Evolutionary conservation across 2,113 vertebrate genomes (phyloP).

Genomic region (Dasyurus viverrinus): DNA sequence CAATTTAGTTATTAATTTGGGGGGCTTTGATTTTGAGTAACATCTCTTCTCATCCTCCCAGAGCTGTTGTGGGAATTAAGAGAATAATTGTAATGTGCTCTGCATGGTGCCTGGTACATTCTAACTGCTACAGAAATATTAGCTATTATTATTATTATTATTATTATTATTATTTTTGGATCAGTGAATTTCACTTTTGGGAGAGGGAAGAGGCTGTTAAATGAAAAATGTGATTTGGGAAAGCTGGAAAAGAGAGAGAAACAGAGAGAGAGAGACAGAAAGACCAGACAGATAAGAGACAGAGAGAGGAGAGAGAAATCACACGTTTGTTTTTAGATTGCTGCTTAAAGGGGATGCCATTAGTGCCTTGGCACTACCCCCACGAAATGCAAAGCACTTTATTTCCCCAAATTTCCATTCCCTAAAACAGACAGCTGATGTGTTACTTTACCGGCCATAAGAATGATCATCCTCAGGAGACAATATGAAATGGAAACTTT

Average conservation of each 20-base stretch:
- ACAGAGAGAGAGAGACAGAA: no score
- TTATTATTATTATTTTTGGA: no score
- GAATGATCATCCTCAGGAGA: slow-evolving; percentile 68
- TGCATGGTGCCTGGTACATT: slow-evolving; percentile 1
- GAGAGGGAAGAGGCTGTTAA: not conserved
- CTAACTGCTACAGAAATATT: slow-evolving; percentile 10
- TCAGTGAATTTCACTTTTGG: not conserved
- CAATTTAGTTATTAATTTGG: slow-evolving; percentile 34
- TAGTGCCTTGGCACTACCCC: slow-evolving; percentile 45
- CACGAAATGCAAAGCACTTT: slow-evolving; percentile 21
- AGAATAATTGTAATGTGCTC: not conserved
- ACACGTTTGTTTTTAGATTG: not conserved
- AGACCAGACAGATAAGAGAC: no score
- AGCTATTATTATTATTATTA: slow-evolving; percentile 8
- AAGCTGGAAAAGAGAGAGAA: not conserved
- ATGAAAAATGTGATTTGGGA: not conserved
- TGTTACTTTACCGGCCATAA: slow-evolving; percentile 69
- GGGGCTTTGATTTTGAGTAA: slow-evolving; percentile 47
- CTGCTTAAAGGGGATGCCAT: slow-evolving; percentile 44
- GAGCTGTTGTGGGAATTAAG: not conserved
- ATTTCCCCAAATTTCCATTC: slow-evolving; percentile 12
- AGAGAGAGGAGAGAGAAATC: no score
- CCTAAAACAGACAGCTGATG: slow-evolving; percentile 57
- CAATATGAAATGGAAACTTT: slow-evolving; percentile 64
- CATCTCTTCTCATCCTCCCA: not conserved